Evolutionary conservation across 2,888 invertebrate genomes (phyloP).

Genomic region (Stenurella melanura): DNA sequence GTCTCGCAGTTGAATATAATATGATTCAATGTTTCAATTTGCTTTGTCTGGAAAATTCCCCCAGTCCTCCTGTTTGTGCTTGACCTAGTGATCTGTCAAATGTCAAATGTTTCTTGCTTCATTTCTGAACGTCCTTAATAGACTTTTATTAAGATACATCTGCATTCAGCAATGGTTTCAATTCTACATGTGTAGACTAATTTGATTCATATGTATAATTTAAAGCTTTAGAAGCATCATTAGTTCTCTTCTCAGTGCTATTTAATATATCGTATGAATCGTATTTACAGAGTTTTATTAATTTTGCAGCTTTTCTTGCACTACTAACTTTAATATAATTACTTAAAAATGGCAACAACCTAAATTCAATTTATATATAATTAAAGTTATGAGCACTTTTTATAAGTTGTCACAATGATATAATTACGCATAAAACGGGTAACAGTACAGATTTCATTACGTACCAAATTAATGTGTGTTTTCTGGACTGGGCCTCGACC

Average conservation of each 20-base stretch:
- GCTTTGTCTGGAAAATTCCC: too few species aligned
- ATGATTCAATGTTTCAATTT: too few species aligned
- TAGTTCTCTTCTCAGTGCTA: too few species aligned
- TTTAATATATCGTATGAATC: too few species aligned
- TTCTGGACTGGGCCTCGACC: too few species aligned
- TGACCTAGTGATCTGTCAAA: too few species aligned
- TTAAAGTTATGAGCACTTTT: slow-evolving; percentile 53
- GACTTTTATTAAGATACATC: slow-evolving; percentile 58
- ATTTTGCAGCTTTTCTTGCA: slow-evolving; percentile 57
- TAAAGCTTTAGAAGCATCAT: slow-evolving; percentile 72
- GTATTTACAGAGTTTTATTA: slow-evolving; percentile 49
- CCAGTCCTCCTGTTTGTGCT: too few species aligned
- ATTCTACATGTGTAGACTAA: slow-evolving; percentile 71
- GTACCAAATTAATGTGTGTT: too few species aligned
- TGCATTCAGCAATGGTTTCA: slow-evolving; percentile 72
- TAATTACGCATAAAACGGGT: too few species aligned
- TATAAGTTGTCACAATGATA: too few species aligned
- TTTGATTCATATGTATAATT: slow-evolving; percentile 72
- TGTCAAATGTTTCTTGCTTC: slow-evolving; percentile 68
- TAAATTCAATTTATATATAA: slow-evolving; percentile 45
- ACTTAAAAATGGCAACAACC: slow-evolving; percentile 53
- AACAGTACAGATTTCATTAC: too few species aligned
- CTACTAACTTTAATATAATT: slow-evolving; percentile 55
- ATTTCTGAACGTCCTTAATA: slow-evolving; percentile 58
- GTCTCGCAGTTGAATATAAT: too few species aligned